phyloP scores from a whole-genome alignment of 2,113 vertebrate species.

The Martes martes region DNA sequence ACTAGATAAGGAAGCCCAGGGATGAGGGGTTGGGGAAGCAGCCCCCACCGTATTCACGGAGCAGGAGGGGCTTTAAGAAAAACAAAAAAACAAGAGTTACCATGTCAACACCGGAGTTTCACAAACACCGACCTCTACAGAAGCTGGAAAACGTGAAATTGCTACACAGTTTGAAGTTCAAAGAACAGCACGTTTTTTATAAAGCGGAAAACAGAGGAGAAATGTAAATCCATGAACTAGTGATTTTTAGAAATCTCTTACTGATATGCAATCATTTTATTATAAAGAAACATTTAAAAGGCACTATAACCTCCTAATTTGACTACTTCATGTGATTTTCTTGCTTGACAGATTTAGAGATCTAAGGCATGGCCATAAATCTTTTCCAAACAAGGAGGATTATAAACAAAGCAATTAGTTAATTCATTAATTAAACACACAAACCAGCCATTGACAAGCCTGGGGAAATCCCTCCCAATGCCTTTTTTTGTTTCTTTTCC shows the following conservation, averaged over 20 bases:
- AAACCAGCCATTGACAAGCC: conserved; percentile 1
- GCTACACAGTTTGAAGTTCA: background rate
- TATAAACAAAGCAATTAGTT: background rate
- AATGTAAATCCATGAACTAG: background rate
- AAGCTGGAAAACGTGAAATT: background rate
- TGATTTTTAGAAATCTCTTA: background rate
- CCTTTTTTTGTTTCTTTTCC: background rate
- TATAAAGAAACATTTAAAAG: background rate
- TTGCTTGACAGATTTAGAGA: background rate
- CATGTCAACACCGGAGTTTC: background rate
- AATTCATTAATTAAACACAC: conserved; percentile 34
- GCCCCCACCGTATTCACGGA: background rate
- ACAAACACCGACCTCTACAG: background rate
- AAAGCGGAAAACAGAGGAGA: background rate
- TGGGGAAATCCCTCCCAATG: background rate
- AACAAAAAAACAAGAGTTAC: background rate
- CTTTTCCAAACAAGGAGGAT: conserved; percentile 29
- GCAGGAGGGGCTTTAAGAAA: background rate
- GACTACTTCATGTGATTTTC: background rate
- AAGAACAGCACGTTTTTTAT: background rate
- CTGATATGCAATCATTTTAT: background rate
- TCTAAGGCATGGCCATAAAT: background rate
- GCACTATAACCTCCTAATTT: background rate
- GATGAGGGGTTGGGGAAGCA: rapidly evolving
- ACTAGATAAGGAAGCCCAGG: background rate